Evolutionary conservation across 2,113 vertebrate genomes (phyloP), one percentile per base, ranked within the genome.

Genomic region (Phrynosoma blainvillii): DNA sequence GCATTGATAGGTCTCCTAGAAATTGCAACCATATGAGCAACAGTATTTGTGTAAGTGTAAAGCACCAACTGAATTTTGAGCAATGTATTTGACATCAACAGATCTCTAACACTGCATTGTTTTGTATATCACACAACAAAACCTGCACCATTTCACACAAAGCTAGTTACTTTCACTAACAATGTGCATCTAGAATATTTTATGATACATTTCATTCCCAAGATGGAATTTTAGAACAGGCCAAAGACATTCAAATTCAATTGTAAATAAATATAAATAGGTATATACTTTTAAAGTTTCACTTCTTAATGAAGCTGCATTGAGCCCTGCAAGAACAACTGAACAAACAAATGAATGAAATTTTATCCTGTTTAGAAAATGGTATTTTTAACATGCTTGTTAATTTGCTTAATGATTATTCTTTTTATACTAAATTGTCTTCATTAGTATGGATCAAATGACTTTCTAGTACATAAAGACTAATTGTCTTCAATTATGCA

Each of bases 141-240:
- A 62, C 4, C 59, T 16, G 59, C 18, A 18, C 59, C 59, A 62
- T 18, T 62, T 14, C 59, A 62, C 14, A 20, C 13, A 62, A 62
- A 62, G 13, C 59, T 14, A 62, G 59, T 16, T 62, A 62, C 18
- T 62, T 62, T 62, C 16, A 47, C 59, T 3, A 62, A 62, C 14
- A 42, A 75, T 82, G 32, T 68, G 42, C 9, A 65, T 75, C 76
- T 66, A 32, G 30, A 74, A 4, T 74, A 40, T 6, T 81, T 90
- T 82, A 87, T 40, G 79, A 18, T 80, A 84, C 23, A n/a, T 90
- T 7, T n/a, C 76, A 89, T 92, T 92, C 23, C 85, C 76, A 73
- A 6, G 14, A 68, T 80, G 88, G 40, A 84, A 74, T 87, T 79
- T 89, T 92, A 74, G 68, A 36, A 74, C 86, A 91, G 74, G 1